Percentiles rank a stretch among this genome's conserved stretches.
These are phyloP conservation scores for Acanthis flammea DNA, from an alignment of 2,797 vertebrate species.

Conservation along the genomic window DNA sequence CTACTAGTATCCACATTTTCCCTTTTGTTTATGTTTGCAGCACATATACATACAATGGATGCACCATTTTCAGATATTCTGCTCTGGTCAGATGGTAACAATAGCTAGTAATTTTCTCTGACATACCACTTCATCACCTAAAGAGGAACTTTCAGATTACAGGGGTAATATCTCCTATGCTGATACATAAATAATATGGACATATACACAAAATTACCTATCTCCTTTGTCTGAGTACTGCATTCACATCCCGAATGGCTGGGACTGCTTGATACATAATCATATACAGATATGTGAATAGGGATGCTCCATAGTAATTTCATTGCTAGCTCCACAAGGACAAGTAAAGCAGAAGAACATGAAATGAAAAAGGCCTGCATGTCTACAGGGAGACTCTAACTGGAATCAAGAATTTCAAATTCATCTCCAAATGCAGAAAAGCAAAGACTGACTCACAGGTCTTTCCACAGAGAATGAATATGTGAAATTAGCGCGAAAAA, in stretches of 20 bases:
- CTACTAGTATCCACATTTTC: not conserved
- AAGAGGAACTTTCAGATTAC: not conserved
- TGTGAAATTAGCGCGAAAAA: not conserved
- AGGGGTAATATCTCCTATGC: not conserved
- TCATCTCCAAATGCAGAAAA: not conserved
- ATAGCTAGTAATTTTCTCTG: not conserved
- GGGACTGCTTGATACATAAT: not conserved
- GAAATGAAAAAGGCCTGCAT: not conserved
- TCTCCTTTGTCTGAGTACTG: not conserved
- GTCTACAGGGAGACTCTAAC: not conserved
- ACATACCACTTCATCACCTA: not conserved
- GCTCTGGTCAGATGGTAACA: not conserved
- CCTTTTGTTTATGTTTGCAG: not conserved
- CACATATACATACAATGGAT: not conserved
- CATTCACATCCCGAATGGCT: not conserved
- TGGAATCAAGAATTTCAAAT: constrained; percentile 40
- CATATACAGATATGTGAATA: not conserved
- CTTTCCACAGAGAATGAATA: not conserved
- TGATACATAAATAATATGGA: not conserved
- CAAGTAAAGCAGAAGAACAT: not conserved
- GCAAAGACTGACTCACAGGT: not conserved
- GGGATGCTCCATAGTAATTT: not conserved
- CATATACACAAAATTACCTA: not conserved
- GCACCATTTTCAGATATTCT: not conserved
- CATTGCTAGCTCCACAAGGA: not conserved